Base-by-base conservation (phyloP, 2,888 invertebrate species). In the Acanthosepion lycidas region DNA sequence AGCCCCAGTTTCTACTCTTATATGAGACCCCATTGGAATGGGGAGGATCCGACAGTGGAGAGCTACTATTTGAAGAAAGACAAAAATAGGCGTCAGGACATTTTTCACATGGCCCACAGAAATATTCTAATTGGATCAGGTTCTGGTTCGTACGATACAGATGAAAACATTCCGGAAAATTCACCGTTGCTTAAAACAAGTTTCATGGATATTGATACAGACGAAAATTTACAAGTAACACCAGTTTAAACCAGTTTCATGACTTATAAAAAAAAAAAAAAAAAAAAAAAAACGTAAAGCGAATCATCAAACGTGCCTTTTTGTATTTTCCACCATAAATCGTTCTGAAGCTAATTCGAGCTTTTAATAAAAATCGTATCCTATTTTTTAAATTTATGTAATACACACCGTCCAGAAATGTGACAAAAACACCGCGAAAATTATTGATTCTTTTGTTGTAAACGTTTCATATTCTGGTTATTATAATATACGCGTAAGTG, bases 81-180 rank as follows among this genome's bases (percentile, higher is more conserved):
- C 9, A 18, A 51, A 49, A 93, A n/a, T 51, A 26, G n/a, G 2
- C 48, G 49, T 5, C 92, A 51, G 51, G 49, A 93, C 0, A n/a
- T 49, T 0, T 51, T 49, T 6, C 92, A 92, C 15, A 48, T 49
- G 92, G 78, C 78, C 78, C 78, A 78, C 78, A 9, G 78, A 33
- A 78, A 33, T 9, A n/a, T 78, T 33, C n/a, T 78, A 6, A n/a
- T n/a, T 33, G 78, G 78, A 33, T 78, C 78, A 5, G 78, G n/a
- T n/a, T 78, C 78, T 28, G 92, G 92, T n/a, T 93, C 92, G 49
- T 93, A 94, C 94, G 94, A 94, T 33, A 94, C 94, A 6, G 94
- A 94, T 28, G 94, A 94, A n/a, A 94, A 64, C 23, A 53, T 20
- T 26, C 94, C 55, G 15, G 94, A 94, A 48, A 42, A 94, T 55